Base-by-base conservation (phyloP, 2,888 invertebrate genomes). In the Temnothorax unifasciatus region DNA sequence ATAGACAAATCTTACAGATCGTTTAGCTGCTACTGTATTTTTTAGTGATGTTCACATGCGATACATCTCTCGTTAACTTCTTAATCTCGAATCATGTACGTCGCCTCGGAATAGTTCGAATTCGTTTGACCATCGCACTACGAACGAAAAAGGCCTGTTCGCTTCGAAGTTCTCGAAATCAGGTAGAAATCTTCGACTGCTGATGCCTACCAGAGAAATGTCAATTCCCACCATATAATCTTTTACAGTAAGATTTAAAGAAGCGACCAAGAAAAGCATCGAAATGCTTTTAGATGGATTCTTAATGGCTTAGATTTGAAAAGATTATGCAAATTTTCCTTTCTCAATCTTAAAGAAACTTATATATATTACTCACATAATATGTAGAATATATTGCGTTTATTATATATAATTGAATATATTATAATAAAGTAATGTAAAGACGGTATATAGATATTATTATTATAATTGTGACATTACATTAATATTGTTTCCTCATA, bases 121-220 rank as follows among this genome's bases (percentile, higher is more conserved):
- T 34, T 63, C 52, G 44, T 66, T 50, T 68, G 47, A 68, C 66
- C 66, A 66, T 47, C 25, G 47, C 11, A 68, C 18, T 68, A 68
- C 18, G 47, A 68, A 68, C 3, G 2, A 47, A 47, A 68, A 47
- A 1, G 66, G 66, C 18, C 47, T 68, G 66, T 68, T 68, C 18
- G 47, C 66, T 47, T 59, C 47, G 6, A 34, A 79, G 59, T n/a
- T 69, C 50, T 69, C 52, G 34, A 74, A 68, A 79, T 79, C 38
- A 8, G 79, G 69, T 50, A 83, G 69, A 69, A 79, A 79, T 68
- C 83, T 77, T 79, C 83, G 83, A n/a, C 52, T 44, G 68, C 61
- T 83, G 68, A 83, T 57, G 47, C 83, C 79, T 83, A 83, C 47
- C 57, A 38, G 34, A 69, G 50, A 83, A 69, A 83, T 15, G 13